Base-by-base conservation (phyloP, 2,888 invertebrate genomes). In the Pyrochroa serraticornis region DNA sequence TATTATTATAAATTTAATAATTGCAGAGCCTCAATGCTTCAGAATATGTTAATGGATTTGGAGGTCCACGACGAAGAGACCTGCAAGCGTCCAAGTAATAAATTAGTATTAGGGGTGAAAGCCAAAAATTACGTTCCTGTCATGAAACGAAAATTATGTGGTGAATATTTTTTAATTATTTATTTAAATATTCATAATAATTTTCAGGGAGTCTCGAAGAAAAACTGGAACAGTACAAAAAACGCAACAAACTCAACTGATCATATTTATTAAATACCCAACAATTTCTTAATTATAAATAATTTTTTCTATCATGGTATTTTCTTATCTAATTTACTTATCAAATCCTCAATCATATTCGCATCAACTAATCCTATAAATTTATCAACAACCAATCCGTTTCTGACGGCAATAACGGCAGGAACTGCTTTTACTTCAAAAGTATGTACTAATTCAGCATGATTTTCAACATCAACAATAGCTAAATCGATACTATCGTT, bases 311-410 rank as follows among this genome's bases (percentile, higher is more conserved):
- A 13, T 35, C 14, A 42, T 0, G 30, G 7, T n/a, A 36, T 41
- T 64, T 76, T 76, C 44, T 71, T 67, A 52, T 73, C 71, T 62
- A 85, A 73, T 71, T 89, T 89, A 60, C 86, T 85, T 73, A 93
- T 90, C 62, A 93, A 83, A 56, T 84, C 86, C 52, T 91, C 90
- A 72, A 93, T 92, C 86, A 90, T 90, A 68, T 87, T 85, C 0
- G 89, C 85, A 74, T 92, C 92, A 0, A 92, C 91, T n/a, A 93
- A 77, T 0, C 93, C 93, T 64, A 93, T 91, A 75, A 93, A 93
- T 77, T 93, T 93, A 78, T 93, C 92, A 10, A 92, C 89, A 45
- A 93, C 89, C 14, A 91, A 82, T 1, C 93, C 93, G 74, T 92
- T 90, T 50, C 87, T 86, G 47, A 93, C 90, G 7, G 92, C 93